These are phyloP conservation scores for Tursiops truncatus DNA, from an alignment of 2,113 vertebrate genomes.

Conservation along the genomic window DNA sequence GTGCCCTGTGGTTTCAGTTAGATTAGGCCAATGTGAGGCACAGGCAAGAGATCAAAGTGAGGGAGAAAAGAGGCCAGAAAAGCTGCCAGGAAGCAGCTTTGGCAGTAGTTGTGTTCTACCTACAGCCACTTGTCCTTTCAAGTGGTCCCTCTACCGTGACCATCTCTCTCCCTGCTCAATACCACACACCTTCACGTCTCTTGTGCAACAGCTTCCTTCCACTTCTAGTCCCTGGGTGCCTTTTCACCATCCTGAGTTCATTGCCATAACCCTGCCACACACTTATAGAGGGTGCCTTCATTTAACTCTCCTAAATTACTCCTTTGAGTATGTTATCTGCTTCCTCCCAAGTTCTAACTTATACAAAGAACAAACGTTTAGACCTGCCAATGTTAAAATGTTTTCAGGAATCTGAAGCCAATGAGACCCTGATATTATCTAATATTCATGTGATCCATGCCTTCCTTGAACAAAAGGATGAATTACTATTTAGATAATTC, in stretches of 20 bases:
- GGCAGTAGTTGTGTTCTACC: not conserved
- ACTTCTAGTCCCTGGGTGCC: not conserved
- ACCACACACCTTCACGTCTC: not conserved
- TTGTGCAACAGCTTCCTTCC: not conserved
- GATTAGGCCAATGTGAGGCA: not conserved
- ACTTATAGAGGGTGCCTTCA: not conserved
- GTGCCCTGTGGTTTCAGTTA: not conserved
- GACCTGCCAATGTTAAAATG: not conserved
- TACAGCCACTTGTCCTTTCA: not conserved
- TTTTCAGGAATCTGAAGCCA: not conserved
- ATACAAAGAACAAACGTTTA: not conserved
- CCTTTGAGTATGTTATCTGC: too few species aligned
- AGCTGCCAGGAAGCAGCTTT: not conserved
- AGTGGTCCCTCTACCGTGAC: not conserved
- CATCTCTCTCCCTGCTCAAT: not conserved
- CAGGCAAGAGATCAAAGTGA: not conserved
- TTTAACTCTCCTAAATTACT: not conserved
- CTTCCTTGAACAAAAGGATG: constrained; percentile 2
- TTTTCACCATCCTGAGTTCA: not conserved
- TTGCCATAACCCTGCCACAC: not conserved
- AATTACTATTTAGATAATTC: constrained; percentile 2
- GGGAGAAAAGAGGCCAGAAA: not conserved
- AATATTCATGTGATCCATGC: constrained; percentile 11
- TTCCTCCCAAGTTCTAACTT: not conserved
- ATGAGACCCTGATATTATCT: not conserved